Base-by-base conservation (phyloP, 2,888 invertebrate species). In the Encarsia formosa region DNA sequence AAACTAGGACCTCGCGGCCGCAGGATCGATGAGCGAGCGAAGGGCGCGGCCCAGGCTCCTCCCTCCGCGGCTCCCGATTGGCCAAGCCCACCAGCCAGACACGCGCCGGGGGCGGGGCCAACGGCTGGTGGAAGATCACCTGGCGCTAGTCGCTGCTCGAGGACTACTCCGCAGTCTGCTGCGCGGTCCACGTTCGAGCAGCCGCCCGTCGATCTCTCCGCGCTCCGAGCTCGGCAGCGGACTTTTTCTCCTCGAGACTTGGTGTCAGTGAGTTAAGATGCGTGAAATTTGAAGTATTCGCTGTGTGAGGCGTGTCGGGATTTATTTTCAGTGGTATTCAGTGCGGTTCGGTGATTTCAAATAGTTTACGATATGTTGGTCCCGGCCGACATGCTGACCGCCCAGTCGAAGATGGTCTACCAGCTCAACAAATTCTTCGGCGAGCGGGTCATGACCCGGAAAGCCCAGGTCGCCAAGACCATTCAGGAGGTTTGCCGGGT, bases 371-470 rank as follows among this genome's bases (percentile, higher is more conserved):
- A n/a, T n/a, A 91, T 91, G 91, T 81, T 91, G 76, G 91, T 91
- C 71, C 91, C 91, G 67, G 86, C 90, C 69, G 91, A 91, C 77
- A 91, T 93, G 91, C 83, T 95, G 81, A 89, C 90, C 68, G 91
- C 93, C 61, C 94, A 94, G 78, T 90, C 91, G 66, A 92, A 92
- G 75, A 88, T 94, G 80, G 86, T 93, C 70, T 95, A 93, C 77
- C 95, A 96, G 77, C 85, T 95, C 79, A 93, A 93, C 79, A 91
- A 91, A 75, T 95, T 88, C 77, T 92, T 90, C 78, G 88, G 87
- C 63, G 94, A 95, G 70, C 82, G 92, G 56, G 95, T 95, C 59
- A 89, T 91, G 76, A 81, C 85, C 63, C 80, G 95, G 48, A 91
- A 91, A 78, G 83, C 85, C 61, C 87, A 87, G 65, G 88, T 93